A percentile compares a stretch with the other conserved stretches of the same genome.
These are phyloP conservation scores for Hylomyscus alleni DNA, from an alignment of 2,797 vertebrate species.

Conservation along the genomic window DNA sequence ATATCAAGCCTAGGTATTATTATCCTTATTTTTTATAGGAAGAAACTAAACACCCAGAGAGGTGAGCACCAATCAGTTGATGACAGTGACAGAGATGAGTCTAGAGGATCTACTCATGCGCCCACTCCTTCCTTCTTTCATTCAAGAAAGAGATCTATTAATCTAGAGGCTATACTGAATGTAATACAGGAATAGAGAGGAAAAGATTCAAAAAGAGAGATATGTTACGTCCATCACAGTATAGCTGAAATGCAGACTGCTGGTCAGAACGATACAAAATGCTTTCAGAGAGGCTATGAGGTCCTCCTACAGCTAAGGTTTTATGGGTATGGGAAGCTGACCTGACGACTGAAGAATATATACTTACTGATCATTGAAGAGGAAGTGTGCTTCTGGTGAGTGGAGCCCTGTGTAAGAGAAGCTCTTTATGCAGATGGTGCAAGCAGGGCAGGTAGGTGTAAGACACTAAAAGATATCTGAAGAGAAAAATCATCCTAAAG, in stretches of 20 bases:
- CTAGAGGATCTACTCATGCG: neutral
- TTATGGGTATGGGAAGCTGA: rapidly evolving
- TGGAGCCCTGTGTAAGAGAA: rapidly evolving
- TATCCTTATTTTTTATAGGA: neutral
- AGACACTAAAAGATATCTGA: neutral
- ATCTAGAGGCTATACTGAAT: neutral
- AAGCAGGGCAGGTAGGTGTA: neutral
- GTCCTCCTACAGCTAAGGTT: neutral
- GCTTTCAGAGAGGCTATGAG: neutral
- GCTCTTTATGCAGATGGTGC: neutral
- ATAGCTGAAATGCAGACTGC: neutral
- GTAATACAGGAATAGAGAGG: neutral
- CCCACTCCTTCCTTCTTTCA: neutral
- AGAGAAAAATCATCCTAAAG: neutral
- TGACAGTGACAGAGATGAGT: neutral
- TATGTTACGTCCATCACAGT: rapidly evolving
- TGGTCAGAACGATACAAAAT: neutral
- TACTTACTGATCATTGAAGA: neutral
- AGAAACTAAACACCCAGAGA: neutral
- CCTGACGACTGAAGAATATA: neutral
- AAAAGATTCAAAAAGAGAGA: neutral
- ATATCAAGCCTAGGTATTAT: neutral
- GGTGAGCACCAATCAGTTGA: neutral
- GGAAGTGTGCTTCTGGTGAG: no score
- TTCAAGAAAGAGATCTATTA: neutral